These are phyloP conservation scores for Equus quagga DNA, from an alignment of 2,113 vertebrate species.

Conservation along the genomic window DNA sequence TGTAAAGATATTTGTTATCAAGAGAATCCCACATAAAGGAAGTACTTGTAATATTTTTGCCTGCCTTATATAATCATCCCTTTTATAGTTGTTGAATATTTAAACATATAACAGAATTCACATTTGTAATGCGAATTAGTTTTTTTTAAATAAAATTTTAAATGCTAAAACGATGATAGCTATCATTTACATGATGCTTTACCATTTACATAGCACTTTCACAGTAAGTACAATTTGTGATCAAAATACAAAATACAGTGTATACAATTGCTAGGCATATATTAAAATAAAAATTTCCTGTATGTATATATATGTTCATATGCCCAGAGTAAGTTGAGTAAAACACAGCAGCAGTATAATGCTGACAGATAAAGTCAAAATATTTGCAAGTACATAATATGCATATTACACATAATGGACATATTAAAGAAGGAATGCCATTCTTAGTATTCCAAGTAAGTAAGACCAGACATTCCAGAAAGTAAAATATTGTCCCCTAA, in stretches of 20 bases:
- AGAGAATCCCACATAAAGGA: slow-evolving; percentile 39
- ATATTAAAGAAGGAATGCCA: slow-evolving; percentile 46
- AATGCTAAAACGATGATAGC: slow-evolving; percentile 8
- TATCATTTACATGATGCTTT: slow-evolving; percentile 39
- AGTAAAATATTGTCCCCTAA: slow-evolving; percentile 63
- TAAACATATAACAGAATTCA: slow-evolving; percentile 53
- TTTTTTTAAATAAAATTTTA: slow-evolving; percentile 55
- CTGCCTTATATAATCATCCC: slow-evolving; percentile 14
- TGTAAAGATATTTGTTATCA: slow-evolving; percentile 14
- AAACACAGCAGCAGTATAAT: not conserved
- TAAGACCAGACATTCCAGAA: slow-evolving; percentile 18
- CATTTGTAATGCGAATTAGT: slow-evolving; percentile 51
- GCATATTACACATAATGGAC: not conserved
- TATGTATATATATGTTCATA: fast-evolving
- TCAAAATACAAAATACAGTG: not conserved
- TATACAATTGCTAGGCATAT: not conserved
- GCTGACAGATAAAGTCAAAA: not conserved
- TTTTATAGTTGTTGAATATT: slow-evolving; percentile 53
- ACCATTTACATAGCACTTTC: slow-evolving; percentile 26
- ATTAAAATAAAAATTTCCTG: slow-evolving; percentile 33
- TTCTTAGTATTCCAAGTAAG: slow-evolving; percentile 55
- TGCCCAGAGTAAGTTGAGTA: not conserved
- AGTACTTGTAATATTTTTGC: slow-evolving; percentile 45
- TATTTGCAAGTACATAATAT: slow-evolving; percentile 43
- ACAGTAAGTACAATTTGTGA: not conserved